Conservation (phyloP, 2,888 invertebrate species). For the Dusona sp. region DNA sequence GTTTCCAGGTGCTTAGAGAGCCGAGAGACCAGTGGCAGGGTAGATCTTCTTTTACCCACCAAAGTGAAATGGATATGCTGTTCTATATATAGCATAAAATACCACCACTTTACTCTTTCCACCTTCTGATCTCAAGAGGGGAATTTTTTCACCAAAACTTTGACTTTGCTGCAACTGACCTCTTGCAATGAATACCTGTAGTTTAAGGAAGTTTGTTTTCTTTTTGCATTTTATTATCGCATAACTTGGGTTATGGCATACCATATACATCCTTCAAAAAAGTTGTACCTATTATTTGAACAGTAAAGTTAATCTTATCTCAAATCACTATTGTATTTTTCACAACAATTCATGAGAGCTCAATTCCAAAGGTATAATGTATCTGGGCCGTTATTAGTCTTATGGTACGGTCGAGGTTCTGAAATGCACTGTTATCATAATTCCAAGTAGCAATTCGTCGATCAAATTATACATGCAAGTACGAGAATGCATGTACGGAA, state of each 20-base stretch:
- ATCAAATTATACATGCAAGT: background rate
- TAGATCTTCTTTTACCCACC: conserved; percentile 15
- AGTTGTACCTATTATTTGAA: background rate
- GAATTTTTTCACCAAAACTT: conserved; percentile 20
- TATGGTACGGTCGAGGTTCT: background rate
- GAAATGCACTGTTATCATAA: conserved; percentile 5
- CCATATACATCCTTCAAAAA: background rate
- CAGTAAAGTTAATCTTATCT: background rate
- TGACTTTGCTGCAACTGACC: background rate
- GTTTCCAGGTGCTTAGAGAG: conserved; percentile 47
- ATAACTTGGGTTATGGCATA: background rate
- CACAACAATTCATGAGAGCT: background rate
- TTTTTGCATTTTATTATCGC: background rate
- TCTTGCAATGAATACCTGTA: background rate
- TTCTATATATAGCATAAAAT: background rate
- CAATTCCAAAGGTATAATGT: background rate
- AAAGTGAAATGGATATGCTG: conserved; percentile 5
- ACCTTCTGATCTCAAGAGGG: background rate
- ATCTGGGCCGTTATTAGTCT: background rate
- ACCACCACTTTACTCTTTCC: conserved; percentile 10
- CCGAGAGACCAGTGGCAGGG: background rate
- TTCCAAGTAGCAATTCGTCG: background rate
- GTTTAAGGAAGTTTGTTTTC: background rate
- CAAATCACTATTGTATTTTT: background rate
- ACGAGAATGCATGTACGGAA: background rate